These are phyloP conservation scores for Mustela nigripes DNA, from an alignment of 2,113 vertebrate species.

Conservation along the genomic window DNA sequence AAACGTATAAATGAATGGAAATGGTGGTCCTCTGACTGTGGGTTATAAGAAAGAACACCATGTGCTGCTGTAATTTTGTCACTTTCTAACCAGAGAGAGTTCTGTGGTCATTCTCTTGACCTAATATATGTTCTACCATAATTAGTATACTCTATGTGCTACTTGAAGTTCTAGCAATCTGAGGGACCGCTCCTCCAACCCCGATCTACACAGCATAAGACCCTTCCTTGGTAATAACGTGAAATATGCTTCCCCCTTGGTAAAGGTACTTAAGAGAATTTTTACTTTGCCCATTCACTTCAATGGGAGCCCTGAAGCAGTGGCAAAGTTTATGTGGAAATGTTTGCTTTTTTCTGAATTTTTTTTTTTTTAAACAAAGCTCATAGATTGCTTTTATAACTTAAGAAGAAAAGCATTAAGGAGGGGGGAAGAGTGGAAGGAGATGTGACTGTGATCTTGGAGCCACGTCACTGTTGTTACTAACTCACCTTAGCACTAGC, in stretches of 20 bases:
- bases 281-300: neutral
- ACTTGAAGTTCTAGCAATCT: neutral
- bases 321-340: neutral
- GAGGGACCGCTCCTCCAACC: neutral
- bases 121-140: neutral
- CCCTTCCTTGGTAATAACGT: neutral
- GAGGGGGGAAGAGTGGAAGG: neutral
- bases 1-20: neutral
- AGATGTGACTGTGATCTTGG: neutral
- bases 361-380: neutral
- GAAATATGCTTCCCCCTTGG: rapidly evolving
- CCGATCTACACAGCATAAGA: no score
- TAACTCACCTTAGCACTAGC: neutral
- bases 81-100: neutral
- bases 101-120: neutral
- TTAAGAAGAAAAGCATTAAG: neutral
- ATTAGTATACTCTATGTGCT: neutral
- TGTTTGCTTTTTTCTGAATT: neutral
- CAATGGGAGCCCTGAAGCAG: neutral
- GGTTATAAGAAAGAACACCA: neutral
- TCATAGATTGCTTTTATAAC: neutral
- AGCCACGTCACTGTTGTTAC: neutral
- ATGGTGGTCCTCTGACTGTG: neutral
- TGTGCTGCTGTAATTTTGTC: neutral
- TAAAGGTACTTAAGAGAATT: neutral